Base-by-base conservation (phyloP, 23 tunicate genomes). In the Pegea sp. region DNA sequence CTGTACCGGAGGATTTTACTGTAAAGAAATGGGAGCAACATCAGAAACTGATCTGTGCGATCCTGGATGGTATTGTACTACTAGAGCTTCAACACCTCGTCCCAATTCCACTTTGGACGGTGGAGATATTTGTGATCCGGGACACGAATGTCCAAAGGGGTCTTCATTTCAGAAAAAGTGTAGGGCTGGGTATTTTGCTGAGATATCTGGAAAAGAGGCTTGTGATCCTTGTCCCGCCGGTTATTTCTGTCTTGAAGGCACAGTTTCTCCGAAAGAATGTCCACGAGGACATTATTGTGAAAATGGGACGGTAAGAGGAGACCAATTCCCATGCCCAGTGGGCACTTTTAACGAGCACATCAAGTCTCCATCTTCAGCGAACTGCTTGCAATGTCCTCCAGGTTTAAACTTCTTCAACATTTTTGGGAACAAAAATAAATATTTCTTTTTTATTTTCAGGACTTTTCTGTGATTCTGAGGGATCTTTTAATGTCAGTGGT, bases 61-160 rank as follows among this genome's bases (percentile, higher is more conserved):
- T 26, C 63, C 75, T 16, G 98, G 98, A 3, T 78, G 51, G 44
- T 89, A 70, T 42, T 89, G 98, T 62, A 71, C 58, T 57, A 71
- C 71, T 4, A 57, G 80, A 5, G 67, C 98, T 0, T 64, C 74
- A 43, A 55, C 33, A 11, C 52, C 78, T 0, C 59, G 52, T 18
- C 98, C 98, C 2, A 63, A 69, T 44, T 46, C 34, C 32, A 55
- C 51, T 29, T 22, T 53, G 3, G 72, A 66, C 4, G 64, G 84
- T 72, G 95, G 95, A 5, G 77, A 69, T 26, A 53, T 58, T 1
- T 89, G 98, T 63, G 46, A 90, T 4, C 59, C 64, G 26, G 98
- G 98, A 2, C 48, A 57, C 34, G 68, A 26, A 31, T 89, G 98
- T 56, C 71, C 72, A 1, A 71, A 61, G 42, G 75, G 75, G 0